These are phyloP conservation scores for Natrix natrix DNA, from an alignment of 2,797 vertebrate species.

Conservation along the genomic window DNA sequence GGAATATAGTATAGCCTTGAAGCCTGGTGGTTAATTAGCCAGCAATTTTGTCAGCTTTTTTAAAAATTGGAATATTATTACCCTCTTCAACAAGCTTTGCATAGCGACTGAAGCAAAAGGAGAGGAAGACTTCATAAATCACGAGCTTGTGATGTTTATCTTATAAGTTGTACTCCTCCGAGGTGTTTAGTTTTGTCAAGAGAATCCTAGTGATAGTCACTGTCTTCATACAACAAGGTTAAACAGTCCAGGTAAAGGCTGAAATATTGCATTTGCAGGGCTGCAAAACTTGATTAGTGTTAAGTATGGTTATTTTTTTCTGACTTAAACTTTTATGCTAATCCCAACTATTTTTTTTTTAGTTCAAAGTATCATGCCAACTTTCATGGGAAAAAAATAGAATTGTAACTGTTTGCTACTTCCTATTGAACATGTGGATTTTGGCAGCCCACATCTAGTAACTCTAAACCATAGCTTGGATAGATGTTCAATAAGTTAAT, in stretches of 20 bases:
- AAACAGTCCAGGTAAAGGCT: neutral
- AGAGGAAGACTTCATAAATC: neutral
- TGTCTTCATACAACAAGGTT: neutral
- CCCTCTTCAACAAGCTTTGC: neutral
- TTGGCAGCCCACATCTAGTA: neutral
- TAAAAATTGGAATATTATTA: neutral
- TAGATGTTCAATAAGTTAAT: neutral
- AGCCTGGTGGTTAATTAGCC: neutral
- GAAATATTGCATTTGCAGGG: neutral
- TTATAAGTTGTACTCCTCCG: neutral
- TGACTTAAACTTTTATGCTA: neutral
- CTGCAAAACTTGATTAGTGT: neutral
- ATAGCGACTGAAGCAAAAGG: neutral
- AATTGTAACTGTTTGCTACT: neutral
- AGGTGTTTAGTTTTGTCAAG: neutral
- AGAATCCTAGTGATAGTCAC: neutral
- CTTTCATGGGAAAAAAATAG: neutral
- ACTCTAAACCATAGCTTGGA: neutral
- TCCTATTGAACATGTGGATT: neutral
- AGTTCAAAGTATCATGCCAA: neutral
- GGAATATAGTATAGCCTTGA: neutral
- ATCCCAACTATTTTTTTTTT: neutral
- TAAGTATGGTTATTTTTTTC: neutral
- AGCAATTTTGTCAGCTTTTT: neutral
- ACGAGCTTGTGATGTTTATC: neutral